phyloP scores from a whole-genome alignment of 2,113 vertebrate genomes.

The Andinoacara biseriatus region DNA sequence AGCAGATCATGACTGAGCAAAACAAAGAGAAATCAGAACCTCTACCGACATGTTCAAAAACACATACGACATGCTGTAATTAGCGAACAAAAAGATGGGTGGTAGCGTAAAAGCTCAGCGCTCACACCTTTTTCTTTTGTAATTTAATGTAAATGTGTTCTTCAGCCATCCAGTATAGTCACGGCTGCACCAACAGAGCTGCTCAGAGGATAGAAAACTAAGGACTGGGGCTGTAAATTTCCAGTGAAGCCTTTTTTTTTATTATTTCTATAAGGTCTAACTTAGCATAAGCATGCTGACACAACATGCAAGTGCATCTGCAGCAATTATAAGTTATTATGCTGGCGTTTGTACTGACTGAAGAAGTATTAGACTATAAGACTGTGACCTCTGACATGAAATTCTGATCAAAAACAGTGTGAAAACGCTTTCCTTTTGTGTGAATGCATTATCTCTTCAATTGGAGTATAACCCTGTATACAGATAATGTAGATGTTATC shows the following conservation, averaged over 20 bases:
- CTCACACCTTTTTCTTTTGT: background rate
- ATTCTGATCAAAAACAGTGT: background rate
- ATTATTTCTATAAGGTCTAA: background rate
- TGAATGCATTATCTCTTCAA: background rate
- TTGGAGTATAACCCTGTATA: background rate
- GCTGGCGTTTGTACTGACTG: background rate
- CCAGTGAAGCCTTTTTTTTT: background rate
- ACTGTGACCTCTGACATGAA: background rate
- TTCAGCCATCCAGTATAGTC: background rate
- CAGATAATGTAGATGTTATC: background rate
- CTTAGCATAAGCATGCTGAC: background rate
- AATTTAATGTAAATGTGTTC: background rate
- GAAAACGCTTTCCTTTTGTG: background rate
- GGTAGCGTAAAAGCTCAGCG: background rate
- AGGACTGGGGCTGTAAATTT: background rate
- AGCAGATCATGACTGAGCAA: conserved; percentile 23
- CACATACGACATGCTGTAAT: background rate
- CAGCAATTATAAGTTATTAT: background rate
- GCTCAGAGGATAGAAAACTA: background rate
- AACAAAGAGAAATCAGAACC: conserved; percentile 11
- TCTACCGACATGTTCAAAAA: background rate
- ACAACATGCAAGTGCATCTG: background rate
- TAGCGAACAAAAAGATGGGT: background rate
- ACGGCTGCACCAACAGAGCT: background rate
- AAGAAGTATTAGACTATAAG: background rate